Conservation (phyloP, 2,888 invertebrate genomes). For the Macrophya annulata region DNA sequence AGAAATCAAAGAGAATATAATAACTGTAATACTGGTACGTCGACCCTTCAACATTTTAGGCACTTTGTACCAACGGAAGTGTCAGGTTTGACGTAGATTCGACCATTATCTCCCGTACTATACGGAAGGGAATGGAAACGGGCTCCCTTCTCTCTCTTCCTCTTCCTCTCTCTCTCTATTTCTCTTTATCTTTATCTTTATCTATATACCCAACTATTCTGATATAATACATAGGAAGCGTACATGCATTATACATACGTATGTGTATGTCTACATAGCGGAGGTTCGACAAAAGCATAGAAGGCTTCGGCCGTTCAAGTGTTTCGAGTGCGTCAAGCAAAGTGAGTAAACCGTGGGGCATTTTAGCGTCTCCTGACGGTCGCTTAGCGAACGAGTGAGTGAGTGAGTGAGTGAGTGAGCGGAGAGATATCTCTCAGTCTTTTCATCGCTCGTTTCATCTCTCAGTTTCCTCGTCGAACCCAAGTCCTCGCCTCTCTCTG, state of each 20-base stretch:
- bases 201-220: neutral
- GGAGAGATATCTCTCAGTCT: conserved; percentile 17
- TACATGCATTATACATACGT: neutral
- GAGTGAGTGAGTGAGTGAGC: neutral
- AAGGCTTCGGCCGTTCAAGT: conserved; percentile 43
- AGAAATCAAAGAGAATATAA: conserved; percentile 42
- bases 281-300: conserved; percentile 29
- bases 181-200: no score
- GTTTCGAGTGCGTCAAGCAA: conserved; percentile 44
- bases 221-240: neutral
- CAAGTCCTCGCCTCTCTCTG: conserved; percentile 23
- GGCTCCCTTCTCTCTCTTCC: neutral
- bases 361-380: conserved; percentile 47
- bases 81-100: conserved; percentile 47
- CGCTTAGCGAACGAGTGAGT: conserved; percentile 16
- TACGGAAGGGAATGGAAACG: conserved; percentile 1
- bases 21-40: conserved; percentile 21
- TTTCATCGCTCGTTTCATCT: conserved; percentile 42
- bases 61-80: conserved; percentile 34
- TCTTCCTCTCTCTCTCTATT: neutral
- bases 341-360: conserved; percentile 52
- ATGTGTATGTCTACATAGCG: conserved; percentile 15
- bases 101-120: conserved; percentile 21
- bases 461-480: conserved; percentile 11
- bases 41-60: conserved; percentile 22